These are phyloP conservation scores for Hyla sarda DNA, from an alignment of 2,113 vertebrate species.

Conservation along the genomic window DNA sequence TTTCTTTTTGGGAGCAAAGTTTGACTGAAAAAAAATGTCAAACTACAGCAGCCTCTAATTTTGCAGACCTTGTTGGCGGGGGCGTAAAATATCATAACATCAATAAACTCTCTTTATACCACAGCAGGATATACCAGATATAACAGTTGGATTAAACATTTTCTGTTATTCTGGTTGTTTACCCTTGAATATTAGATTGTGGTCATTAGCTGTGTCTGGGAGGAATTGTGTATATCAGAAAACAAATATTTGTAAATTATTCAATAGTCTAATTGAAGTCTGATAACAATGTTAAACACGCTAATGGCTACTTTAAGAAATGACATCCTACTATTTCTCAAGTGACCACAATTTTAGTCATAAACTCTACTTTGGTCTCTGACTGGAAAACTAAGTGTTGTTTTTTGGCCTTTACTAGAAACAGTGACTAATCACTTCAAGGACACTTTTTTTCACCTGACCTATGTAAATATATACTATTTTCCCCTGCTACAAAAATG, in stretches of 20 bases:
- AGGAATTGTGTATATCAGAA: slow-evolving; percentile 8
- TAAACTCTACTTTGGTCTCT: not conserved
- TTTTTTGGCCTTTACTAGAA: not conserved
- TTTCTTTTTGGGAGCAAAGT: no score
- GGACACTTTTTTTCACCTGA: not conserved
- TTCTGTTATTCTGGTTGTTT: not conserved
- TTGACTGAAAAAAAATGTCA: no score
- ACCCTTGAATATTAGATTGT: not conserved
- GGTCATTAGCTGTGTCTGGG: slow-evolving; percentile 9
- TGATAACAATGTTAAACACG: not conserved
- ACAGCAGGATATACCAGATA: no score
- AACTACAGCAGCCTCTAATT: no score
- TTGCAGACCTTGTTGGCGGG: no score
- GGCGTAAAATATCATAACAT: not conserved
- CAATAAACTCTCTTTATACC: no score
- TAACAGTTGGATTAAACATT: not conserved
- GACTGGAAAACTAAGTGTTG: no score
- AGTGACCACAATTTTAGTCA: not conserved
- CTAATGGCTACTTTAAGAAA: slow-evolving; percentile 4
- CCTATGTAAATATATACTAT: not conserved
- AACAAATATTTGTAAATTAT: slow-evolving; percentile 30
- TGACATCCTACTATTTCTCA: not conserved
- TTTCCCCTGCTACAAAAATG: not conserved
- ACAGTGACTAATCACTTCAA: not conserved
- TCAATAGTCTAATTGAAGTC: slow-evolving; percentile 27